Evolutionary conservation across 2,113 vertebrate genomes (phyloP).

Genomic region (Channa maculata): DNA sequence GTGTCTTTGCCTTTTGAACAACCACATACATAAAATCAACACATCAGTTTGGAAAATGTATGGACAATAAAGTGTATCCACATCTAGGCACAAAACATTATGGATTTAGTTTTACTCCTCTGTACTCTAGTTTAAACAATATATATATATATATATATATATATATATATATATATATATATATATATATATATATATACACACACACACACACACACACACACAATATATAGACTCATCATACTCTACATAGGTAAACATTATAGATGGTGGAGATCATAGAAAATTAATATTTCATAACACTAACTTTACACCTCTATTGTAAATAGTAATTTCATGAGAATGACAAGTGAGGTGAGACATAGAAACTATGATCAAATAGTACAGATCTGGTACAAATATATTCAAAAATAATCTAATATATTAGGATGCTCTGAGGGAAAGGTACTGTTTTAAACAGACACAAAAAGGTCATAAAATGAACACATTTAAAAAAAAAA

Average conservation of each 20-base stretch:
- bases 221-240: conserved; percentile 20
- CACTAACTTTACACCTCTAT: conserved; percentile 3
- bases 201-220: too few relatives aligned
- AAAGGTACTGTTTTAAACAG: conserved; percentile 14
- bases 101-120: too few relatives aligned
- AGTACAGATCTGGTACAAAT: conserved; percentile 36
- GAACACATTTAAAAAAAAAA: conserved; percentile 13
- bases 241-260: conserved; percentile 10
- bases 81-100: too few relatives aligned
- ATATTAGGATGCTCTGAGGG: conserved; percentile 54
- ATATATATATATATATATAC: too few relatives aligned
- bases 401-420: conserved; percentile 49
- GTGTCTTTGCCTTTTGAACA: conserved; percentile 20
- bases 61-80: too few relatives aligned
- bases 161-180: too few relatives aligned
- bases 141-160: too few relatives aligned
- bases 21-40: background rate
- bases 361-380: conserved; percentile 12
- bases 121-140: too few relatives aligned
- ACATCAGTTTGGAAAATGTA: too few relatives aligned
- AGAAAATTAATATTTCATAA: conserved; percentile 26
- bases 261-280: background rate
- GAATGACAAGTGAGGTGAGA: conserved; percentile 11
- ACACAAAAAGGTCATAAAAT: conserved; percentile 32
- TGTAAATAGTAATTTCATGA: background rate